phyloP scores from a whole-genome alignment of 1,140 invertebrate genomes.

The Ruditapes philippinarum region DNA sequence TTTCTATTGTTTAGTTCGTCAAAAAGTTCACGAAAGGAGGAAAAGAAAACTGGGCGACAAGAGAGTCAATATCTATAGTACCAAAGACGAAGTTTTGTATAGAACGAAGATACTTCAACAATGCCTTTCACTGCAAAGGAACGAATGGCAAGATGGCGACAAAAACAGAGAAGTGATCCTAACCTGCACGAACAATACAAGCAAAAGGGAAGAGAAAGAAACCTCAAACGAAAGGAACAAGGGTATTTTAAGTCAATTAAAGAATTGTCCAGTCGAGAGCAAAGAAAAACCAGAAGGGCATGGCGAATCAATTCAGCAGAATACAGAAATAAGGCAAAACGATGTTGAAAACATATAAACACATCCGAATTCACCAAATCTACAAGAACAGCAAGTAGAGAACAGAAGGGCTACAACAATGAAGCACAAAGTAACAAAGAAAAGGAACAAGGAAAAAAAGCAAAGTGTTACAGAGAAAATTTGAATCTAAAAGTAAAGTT shows the following conservation, averaged over 20 bases:
- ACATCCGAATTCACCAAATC: not conserved
- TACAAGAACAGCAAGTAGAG: not conserved
- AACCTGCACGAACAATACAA: not conserved
- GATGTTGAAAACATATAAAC: not conserved
- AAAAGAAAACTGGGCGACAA: not conserved
- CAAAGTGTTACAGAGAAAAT: not conserved
- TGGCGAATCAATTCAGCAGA: not conserved
- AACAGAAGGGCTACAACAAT: not conserved
- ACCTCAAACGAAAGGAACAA: constrained; percentile 19
- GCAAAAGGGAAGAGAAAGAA: constrained; percentile 1
- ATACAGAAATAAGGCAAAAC: not conserved
- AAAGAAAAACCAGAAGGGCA: not conserved
- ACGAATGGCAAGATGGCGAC: not conserved
- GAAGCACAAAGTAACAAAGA: not conserved
- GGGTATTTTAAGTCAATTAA: not conserved
- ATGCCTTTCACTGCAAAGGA: constrained; percentile 11
- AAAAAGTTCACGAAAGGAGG: not conserved
- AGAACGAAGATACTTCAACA: not conserved
- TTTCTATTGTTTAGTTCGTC: not conserved
- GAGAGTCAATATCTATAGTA: not conserved
- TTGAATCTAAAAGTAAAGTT: not conserved
- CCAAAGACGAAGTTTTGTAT: too few species aligned
- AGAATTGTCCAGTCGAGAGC: not conserved
- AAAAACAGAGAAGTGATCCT: not conserved
- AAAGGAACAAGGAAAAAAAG: not conserved